Evolutionary conservation across 1,140 invertebrate genomes (phyloP), one percentile per base, ranked within the genome.

Genomic region (Antheraea pernyi): DNA sequence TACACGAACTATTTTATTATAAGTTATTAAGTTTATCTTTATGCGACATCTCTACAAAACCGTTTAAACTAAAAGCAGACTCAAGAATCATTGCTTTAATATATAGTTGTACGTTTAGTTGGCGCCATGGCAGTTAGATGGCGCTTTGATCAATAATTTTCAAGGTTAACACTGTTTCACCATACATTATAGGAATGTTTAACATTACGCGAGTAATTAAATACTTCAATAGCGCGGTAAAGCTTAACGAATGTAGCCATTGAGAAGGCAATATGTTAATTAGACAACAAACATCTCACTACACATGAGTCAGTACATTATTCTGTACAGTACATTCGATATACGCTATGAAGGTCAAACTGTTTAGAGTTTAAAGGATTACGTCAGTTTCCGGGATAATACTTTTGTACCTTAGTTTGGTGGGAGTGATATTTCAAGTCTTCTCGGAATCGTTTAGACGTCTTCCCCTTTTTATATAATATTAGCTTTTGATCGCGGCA

Each of bases 321-420:
- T n/a, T n/a, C n/a, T n/a, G n/a, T n/a, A n/a, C 7, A 65, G 46
- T 19, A 48, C 64, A 11, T 53, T 48, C 18, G 39, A 36, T 37
- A 64, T 19, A 18, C 16, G 18, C 16, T 7, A n/a, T 19, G 64
- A 65, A 65, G 64, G 64, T 19, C 39, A 46, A 65, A 65, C 10
- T 65, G 19, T 3, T 65, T 65, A 65, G 39, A 13, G 42, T 39
- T 48, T 65, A n/a, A 13, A 53, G 46, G 46, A 53, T 53, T 65
- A 65, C 18, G 64, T 46, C 39, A 65, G 37, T 9, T 30, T 53
- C 46, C 48, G 63, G 42, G 63, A 65, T 65, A 65, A 65, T 65
- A 19, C 16, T 48, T 53, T 53, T 53, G 13, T 53, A 3, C 39
- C 39, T 42, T 7, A 7, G 39, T 42, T 53, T 16, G 13, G 46